A percentile compares a stretch with the other conserved stretches of the same genome.
These are phyloP conservation scores for Varecia variegata DNA, from an alignment of 2,797 vertebrate genomes.

Conservation along the genomic window DNA sequence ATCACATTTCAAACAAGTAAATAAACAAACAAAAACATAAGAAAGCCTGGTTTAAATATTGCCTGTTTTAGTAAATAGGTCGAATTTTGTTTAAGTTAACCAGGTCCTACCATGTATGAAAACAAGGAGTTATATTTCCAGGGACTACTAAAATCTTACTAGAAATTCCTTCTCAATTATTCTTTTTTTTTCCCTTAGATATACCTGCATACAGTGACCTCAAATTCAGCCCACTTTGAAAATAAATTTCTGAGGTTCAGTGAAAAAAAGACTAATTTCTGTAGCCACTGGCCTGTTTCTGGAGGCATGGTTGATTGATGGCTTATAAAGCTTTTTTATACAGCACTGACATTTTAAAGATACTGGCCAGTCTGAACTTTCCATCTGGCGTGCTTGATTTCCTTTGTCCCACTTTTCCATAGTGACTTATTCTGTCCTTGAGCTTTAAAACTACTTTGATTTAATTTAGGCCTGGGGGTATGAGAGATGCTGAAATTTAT, in stretches of 20 bases:
- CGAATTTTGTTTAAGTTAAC: neutral
- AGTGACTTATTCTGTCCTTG: constrained; percentile 76
- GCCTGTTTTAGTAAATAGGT: neutral
- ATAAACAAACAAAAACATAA: neutral
- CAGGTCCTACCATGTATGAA: neutral
- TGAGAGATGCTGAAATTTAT: constrained; percentile 4
- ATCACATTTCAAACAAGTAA: neutral
- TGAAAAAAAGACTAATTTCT: constrained; percentile 80
- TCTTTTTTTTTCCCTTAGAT: neutral
- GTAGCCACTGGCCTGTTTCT: constrained; percentile 79
- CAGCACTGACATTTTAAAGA: constrained; percentile 86
- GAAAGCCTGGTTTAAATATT: neutral
- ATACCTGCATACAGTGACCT: neutral
- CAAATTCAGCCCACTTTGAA: constrained; percentile 17
- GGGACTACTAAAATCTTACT: neutral
- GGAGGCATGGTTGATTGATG: constrained; percentile 83
- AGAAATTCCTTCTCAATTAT: neutral
- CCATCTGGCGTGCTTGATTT: constrained; percentile 68
- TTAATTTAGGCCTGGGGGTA: constrained; percentile 51
- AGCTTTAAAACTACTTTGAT: constrained; percentile 73
- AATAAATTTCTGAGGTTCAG: constrained; percentile 31
- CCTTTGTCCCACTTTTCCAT: constrained; percentile 43
- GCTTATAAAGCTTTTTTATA: constrained; percentile 83
- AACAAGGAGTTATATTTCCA: neutral
- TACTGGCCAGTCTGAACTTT: constrained; percentile 85